phyloP scores from a whole-genome alignment of 2,888 invertebrate species.

The Synanthedon vespiformis region DNA sequence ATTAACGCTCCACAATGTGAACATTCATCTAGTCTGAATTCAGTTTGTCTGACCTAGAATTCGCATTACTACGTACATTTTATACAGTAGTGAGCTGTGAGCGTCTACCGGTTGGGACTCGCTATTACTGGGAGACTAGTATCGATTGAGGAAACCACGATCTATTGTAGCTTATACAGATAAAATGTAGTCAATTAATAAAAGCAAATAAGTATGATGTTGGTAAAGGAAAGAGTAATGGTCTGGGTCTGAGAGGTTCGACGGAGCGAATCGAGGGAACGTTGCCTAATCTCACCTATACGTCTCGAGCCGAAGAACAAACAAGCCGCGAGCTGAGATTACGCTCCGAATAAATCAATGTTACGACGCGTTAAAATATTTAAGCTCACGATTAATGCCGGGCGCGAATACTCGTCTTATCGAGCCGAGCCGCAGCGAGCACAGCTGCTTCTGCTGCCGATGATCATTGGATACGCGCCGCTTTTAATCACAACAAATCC shows the following conservation, averaged over 20 bases:
- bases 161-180: constrained; percentile 8
- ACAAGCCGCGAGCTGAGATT: constrained; percentile 66
- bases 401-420: constrained; percentile 46
- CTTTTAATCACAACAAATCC: constrained; percentile 22
- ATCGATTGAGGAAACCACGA: constrained; percentile 14
- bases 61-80: too few relatives aligned
- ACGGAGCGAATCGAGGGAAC: constrained; percentile 37
- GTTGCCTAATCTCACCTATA: constrained; percentile 59
- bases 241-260: constrained; percentile 15
- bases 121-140: too few relatives aligned
- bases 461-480: constrained; percentile 19
- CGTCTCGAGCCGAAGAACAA: constrained; percentile 64
- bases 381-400: constrained; percentile 66
- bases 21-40: constrained; percentile 62
- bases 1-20: constrained; percentile 66
- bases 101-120: too few relatives aligned
- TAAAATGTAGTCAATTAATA: constrained; percentile 34
- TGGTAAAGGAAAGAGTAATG: constrained; percentile 28
- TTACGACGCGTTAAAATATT: constrained; percentile 70
- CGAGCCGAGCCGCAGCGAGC: constrained; percentile 32
- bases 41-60: constrained; percentile 32
- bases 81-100: not conserved
- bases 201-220: constrained; percentile 28
- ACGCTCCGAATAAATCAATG: constrained; percentile 67
- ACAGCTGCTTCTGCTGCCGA: constrained; percentile 30